Conservation (phyloP, 1,140 invertebrate genomes). For the Penaeus chinensis region DNA sequence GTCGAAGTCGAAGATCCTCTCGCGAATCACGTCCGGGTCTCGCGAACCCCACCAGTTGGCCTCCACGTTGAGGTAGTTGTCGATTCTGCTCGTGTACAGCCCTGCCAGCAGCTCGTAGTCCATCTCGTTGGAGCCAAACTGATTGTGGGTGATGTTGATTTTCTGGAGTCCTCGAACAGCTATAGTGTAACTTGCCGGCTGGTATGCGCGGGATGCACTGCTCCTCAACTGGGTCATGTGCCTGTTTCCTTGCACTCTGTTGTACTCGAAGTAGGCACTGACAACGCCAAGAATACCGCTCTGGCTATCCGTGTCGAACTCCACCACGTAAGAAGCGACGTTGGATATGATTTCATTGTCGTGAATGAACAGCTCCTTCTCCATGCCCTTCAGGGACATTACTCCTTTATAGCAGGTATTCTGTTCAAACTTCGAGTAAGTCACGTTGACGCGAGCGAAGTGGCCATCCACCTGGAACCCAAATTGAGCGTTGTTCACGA, state of each 20-base stretch:
- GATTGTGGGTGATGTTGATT: conserved; percentile 89
- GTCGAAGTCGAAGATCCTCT: conserved; percentile 97
- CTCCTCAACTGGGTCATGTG: conserved; percentile 66
- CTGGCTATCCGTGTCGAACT: conserved; percentile 91
- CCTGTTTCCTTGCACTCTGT: conserved; percentile 82
- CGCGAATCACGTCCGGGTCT: conserved; percentile 78
- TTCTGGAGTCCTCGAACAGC: conserved; percentile 95
- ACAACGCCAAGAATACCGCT: conserved; percentile 91
- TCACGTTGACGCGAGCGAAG: conserved; percentile 80
- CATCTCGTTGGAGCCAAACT: conserved; percentile 85
- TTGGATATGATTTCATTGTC: conserved; percentile 84
- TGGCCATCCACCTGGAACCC: conserved; percentile 89
- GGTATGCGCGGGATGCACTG: conserved; percentile 67
- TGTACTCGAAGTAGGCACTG: conserved; percentile 81
- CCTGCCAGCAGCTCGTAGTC: conserved; percentile 95
- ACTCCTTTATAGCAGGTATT: conserved; percentile 88
- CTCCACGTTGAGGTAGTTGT: conserved; percentile 86
- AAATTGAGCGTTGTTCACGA: conserved; percentile 88
- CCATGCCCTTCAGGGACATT: conserved; percentile 92
- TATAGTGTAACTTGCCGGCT: conserved; percentile 83
- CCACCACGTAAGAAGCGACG: conserved; percentile 84
- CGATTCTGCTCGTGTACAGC: conserved; percentile 85
- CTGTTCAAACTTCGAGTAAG: conserved; percentile 84
- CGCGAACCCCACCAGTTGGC: conserved; percentile 97
- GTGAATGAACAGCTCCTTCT: conserved; percentile 88